Evolutionary conservation across 2,797 vertebrate species (phyloP).

Genomic region (Prionace glauca): DNA sequence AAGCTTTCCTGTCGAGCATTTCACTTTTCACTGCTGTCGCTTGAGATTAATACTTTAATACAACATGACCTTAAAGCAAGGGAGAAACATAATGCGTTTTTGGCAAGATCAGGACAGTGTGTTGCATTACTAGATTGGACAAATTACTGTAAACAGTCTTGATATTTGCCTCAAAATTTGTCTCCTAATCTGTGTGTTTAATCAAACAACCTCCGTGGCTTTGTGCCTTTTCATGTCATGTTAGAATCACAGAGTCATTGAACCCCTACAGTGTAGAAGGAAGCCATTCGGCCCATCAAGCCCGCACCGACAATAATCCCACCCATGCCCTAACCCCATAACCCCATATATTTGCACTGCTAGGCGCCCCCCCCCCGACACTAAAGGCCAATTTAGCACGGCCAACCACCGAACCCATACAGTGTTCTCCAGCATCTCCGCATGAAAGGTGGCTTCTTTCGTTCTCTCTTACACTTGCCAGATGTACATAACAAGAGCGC

Average conservation of each 20-base stretch:
- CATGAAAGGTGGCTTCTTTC: neutral
- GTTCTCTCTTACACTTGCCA: neutral
- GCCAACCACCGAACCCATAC: too few relatives aligned
- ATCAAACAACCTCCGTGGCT: neutral
- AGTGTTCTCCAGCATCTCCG: neutral
- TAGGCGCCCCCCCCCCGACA: too few relatives aligned
- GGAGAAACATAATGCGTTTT: neutral
- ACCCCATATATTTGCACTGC: too few relatives aligned
- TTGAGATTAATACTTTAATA: neutral
- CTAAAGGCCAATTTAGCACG: too few relatives aligned
- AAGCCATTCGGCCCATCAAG: too few relatives aligned
- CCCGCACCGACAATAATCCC: too few relatives aligned
- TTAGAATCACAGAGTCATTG: neutral
- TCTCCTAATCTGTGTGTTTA: neutral
- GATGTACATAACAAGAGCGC: neutral
- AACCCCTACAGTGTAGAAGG: too few relatives aligned
- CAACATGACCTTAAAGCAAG: neutral
- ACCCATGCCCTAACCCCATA: too few relatives aligned
- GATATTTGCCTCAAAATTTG: neutral
- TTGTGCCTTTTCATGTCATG: neutral
- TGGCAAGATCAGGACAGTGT: neutral
- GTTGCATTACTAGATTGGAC: neutral
- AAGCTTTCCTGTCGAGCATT: neutral
- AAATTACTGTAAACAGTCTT: neutral
- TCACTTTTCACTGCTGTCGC: neutral